Base-by-base conservation (phyloP, 1,140 invertebrate genomes). In the Parasteatoda tepidariorum region DNA sequence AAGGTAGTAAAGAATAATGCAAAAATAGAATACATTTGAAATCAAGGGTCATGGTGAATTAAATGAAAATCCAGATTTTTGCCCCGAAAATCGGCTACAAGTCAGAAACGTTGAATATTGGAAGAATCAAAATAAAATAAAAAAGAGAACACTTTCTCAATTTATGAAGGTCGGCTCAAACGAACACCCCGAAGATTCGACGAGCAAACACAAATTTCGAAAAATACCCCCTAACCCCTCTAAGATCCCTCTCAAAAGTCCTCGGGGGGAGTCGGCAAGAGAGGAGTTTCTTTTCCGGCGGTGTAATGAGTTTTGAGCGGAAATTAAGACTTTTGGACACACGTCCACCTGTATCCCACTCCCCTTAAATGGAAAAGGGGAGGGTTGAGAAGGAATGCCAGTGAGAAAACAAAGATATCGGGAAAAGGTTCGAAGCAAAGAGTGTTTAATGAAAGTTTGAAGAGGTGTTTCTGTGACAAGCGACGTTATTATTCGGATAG, bases 261-360 rank as follows among this genome's bases (percentile, higher is more conserved):
- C 7, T 15, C 28, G 57, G 57, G n/a, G 54, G n/a, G 38, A 31
- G 15, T 34, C 22, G 64, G 33, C 15, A 38, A 18, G 22, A 38
- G 48, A 33, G 31, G 57, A 34, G 76, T 38, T 68, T 41, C 48
- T 68, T 79, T 79, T 79, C 76, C 76, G 76, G 76, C 76, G 68
- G 33, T 68, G 76, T 79, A 79, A 79, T 79, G 76, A 79, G 76
- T 79, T 79, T 79, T 79, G 76, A 79, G 76, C 76, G 76, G 76
- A 79, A 79, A 79, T 79, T 79, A 79, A 79, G 76, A 79, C 76
- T 79, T 79, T 79, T 79, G 76, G 76, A 79, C 76, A 79, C 76
- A 61, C 66, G 38, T 61, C 66, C 76, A 61, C 59, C 34, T 55
- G 28, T 28, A 30, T 57, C 55, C 24, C 54, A 41, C 66, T 13